phyloP scores from a whole-genome alignment of 1,140 invertebrate species.

The Holcopasites calliopsidis region DNA sequence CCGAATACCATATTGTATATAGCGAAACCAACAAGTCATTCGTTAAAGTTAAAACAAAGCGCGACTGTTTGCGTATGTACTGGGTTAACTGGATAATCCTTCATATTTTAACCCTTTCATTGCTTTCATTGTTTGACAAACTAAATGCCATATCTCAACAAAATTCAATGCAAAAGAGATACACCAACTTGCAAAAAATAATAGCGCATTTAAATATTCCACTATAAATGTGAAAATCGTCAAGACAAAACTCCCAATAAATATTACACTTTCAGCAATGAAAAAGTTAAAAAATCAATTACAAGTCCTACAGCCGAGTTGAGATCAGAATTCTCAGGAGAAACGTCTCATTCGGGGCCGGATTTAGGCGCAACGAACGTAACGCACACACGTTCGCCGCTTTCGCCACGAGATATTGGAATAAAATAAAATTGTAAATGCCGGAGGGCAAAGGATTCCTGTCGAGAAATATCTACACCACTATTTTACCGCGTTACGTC shows the following conservation, averaged over 20 bases:
- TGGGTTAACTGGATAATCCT: constrained; percentile 19
- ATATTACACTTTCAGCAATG: constrained; percentile 2
- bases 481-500: not conserved
- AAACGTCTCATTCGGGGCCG: constrained; percentile 37
- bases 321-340: constrained; percentile 40
- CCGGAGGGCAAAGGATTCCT: not conserved
- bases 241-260: too few relatives aligned
- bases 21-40: constrained; percentile 41
- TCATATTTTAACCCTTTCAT: constrained; percentile 17
- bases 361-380: too few relatives aligned
- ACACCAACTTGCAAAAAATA: too few relatives aligned
- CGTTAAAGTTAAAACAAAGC: constrained; percentile 27
- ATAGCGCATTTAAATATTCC: too few relatives aligned
- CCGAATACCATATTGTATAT: constrained; percentile 49
- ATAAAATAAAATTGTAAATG: not conserved
- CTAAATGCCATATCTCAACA: too few relatives aligned
- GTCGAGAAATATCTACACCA: not conserved
- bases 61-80: constrained; percentile 7
- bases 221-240: too few relatives aligned
- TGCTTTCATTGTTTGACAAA: not conserved
- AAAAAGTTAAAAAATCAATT: constrained; percentile 26
- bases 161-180: too few relatives aligned
- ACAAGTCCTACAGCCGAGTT: constrained; percentile 48
- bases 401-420: constrained; percentile 24
- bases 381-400: constrained; percentile 47